Evolutionary conservation across 2,888 invertebrate genomes (phyloP), one percentile per base, ranked within the genome.

Genomic region (Ditula angustiorana): DNA sequence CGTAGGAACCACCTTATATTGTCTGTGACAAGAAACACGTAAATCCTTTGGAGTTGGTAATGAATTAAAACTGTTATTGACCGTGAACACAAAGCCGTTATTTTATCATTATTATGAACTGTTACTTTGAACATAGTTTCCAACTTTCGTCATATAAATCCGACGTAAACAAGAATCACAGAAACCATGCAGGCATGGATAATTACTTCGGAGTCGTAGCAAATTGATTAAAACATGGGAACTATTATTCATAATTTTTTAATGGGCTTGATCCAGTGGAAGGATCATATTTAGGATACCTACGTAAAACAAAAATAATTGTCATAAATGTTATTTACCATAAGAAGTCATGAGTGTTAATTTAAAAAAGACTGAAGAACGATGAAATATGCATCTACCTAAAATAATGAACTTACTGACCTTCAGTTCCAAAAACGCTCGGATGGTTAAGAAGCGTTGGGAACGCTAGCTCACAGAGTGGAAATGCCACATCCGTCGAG

Each of bases 221-320:
- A 64, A 86, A 86, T 86, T 78, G 79, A 86, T 86, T 85, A 75
- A 67, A 71, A 72, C 76, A 71, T 70, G 71, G 75, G 78, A 84
- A 82, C 80, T 78, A 82, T n/a, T n/a, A n/a, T 80, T 80, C 73
- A 72, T 67, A 37, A 52, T 49, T 52, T 8, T 30, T 58, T 46
- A 44, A 59, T 52, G 46, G 35, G 16, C 26, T 16, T 47, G 33
- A 46, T 35, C 21, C 44, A 35, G 13, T 49, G 21, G 21, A 50
- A 49, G 49, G 26, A 23, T 23, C 23, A 5, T n/a, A 23, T 16
- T 46, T 4, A 46, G 11, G 19, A 46, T 46, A n/a, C 0, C 11
- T n/a, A 21, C 5, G n/a, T 37, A 24, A 24, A 47, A 24, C 23
- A 5, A 5, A 24, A n/a, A 0, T 23, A 46, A 46, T 23, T n/a